Conservation (phyloP, 2,113 vertebrate genomes). For the Microcebus murinus region DNA sequence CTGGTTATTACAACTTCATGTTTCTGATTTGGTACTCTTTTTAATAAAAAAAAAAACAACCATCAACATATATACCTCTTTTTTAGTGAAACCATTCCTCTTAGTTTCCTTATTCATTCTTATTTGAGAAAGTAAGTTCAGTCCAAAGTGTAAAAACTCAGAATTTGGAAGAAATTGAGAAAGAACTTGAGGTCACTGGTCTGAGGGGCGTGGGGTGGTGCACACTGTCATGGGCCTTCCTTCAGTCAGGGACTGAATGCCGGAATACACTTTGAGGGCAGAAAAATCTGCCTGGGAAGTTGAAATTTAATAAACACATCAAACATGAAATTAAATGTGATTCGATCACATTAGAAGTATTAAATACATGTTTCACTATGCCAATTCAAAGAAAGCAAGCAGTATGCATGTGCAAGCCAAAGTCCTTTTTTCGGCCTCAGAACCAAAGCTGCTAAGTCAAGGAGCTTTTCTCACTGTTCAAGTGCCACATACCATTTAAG, state of each 20-base stretch:
- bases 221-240: not conserved
- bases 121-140: conserved; percentile 73
- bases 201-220: not conserved
- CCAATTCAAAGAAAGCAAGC: conserved; percentile 22
- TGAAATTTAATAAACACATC: conserved; percentile 29
- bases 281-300: conserved; percentile 64
- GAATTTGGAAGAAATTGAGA: conserved; percentile 79
- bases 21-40: conserved; percentile 16
- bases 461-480: conserved; percentile 27
- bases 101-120: conserved; percentile 35
- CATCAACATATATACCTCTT: not conserved
- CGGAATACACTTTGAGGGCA: conserved; percentile 52
- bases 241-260: conserved; percentile 53
- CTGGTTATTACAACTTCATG: not conserved
- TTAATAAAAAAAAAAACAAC: conserved; percentile 48
- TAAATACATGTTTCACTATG: conserved; percentile 54
- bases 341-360: conserved; percentile 28
- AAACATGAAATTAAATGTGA: conserved; percentile 68
- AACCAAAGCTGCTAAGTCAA: not conserved
- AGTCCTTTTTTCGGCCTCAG: conserved; percentile 39
- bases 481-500: conserved; percentile 15
- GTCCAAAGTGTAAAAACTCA: conserved; percentile 61
- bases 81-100: not conserved
- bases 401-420: not conserved
- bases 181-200: conserved; percentile 60